phyloP scores from a whole-genome alignment of 1,140 invertebrate genomes.

The Drosophila kepulauana region DNA sequence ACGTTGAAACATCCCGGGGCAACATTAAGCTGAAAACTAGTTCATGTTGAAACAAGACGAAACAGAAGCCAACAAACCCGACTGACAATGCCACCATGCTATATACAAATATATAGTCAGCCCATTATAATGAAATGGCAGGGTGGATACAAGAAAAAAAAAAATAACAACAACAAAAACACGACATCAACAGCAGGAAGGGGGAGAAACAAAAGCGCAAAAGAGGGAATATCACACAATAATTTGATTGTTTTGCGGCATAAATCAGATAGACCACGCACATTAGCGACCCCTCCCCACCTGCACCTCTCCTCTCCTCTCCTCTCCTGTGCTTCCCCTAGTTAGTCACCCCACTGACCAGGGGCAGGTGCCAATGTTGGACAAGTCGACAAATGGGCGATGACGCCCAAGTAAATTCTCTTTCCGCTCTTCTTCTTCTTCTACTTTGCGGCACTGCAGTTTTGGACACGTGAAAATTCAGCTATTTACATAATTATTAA shows the following conservation, averaged over 20 bases:
- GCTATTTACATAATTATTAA: slow-evolving; percentile 49
- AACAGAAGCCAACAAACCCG: slow-evolving; percentile 18
- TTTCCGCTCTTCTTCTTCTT: neutral
- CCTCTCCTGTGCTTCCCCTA: neutral
- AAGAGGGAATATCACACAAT: slow-evolving; percentile 51
- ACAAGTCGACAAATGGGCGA: neutral
- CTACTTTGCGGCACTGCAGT: neutral
- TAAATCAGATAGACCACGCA: slow-evolving; percentile 68
- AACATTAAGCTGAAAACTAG: slow-evolving; percentile 57
- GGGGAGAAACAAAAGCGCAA: slow-evolving; percentile 12
- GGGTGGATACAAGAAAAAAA: slow-evolving; percentile 1
- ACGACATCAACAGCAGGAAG: neutral
- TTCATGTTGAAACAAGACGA: slow-evolving; percentile 59
- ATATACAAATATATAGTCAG: too few relatives aligned
- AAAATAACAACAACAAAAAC: neutral
- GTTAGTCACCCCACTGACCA: too few relatives aligned
- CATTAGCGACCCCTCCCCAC: slow-evolving; percentile 38
- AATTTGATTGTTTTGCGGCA: slow-evolving; percentile 76
- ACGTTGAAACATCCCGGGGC: slow-evolving; percentile 24
- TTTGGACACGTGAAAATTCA: neutral
- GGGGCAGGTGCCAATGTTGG: neutral
- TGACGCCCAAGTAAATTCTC: slow-evolving; percentile 24
- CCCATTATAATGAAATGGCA: slow-evolving; percentile 52
- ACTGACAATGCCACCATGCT: slow-evolving; percentile 33
- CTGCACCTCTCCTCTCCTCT: neutral